Base-by-base conservation (phyloP, 2,888 invertebrate species). In the Thumatha senex region DNA sequence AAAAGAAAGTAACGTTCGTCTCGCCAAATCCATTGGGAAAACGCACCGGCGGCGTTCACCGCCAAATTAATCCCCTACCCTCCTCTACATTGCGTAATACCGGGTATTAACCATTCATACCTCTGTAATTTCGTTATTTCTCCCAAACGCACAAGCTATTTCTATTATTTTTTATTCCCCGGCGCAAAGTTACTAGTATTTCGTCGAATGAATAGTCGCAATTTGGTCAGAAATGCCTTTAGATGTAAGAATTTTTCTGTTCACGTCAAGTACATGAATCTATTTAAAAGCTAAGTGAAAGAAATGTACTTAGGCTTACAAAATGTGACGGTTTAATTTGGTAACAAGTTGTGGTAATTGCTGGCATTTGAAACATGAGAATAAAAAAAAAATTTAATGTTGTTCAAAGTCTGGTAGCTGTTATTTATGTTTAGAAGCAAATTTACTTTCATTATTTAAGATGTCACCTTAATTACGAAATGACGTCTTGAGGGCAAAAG, bases 81-180 rank as follows among this genome's bases (percentile, higher is more conserved):
- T 76, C 78, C 74, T n/a, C 77, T 79, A 80, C 76, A 75, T 66
- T 62, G 55, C 64, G 76, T 84, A 85, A 86, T 85, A 85, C 67
- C 61, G 54, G 65, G 76, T 84, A 86, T 87, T 85, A 86, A 84
- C 80, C 84, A 87, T 86, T 86, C 86, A 86, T 85, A 81, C 80
- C 73, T 76, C 73, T 71, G 74, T 82, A 82, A 86, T 86, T 85
- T 71, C 72, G 76, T 84, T 85, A 83, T 82, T 82, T 72, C 77
- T 74, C 76, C 70, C 73, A 74, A 78, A 78, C 67, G 74, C 58
- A 57, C 66, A 60, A 69, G 72, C 73, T 77, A 67, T 74, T 71
- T 61, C 67, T 63, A 63, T 72, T 70, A 63, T 67, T 67, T 67
- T 72, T 66, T 70, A 61, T 45, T 49, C 48, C 54, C 43, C 31